Conservation (phyloP, 2,113 vertebrate species). For the Mola mola region DNA sequence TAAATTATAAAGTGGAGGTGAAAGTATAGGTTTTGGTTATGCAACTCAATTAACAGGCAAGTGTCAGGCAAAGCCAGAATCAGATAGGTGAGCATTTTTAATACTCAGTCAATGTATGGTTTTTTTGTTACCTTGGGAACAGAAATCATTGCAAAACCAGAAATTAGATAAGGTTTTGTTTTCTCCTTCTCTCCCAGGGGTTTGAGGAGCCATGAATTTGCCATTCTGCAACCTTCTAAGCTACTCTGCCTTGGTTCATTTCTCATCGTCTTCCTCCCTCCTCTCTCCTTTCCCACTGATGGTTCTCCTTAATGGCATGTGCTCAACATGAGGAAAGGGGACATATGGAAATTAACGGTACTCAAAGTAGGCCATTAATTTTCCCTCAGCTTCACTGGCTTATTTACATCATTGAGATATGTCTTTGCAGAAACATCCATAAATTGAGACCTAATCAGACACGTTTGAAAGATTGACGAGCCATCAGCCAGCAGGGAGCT, state of each 20-base stretch:
- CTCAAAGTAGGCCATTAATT: conserved; percentile 62
- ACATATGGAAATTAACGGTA: conserved; percentile 62
- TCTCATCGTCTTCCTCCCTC: not conserved
- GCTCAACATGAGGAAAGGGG: conserved; percentile 37
- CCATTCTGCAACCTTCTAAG: conserved; percentile 16
- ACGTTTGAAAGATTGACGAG: conserved; percentile 47
- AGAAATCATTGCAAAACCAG: too few species aligned
- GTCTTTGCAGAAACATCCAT: conserved; percentile 46
- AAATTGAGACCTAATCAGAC: conserved; percentile 50
- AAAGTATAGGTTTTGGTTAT: too few species aligned
- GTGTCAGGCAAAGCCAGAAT: too few species aligned
- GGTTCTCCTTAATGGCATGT: conserved; percentile 24
- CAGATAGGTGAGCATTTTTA: too few species aligned
- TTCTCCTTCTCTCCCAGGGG: conserved; percentile 3
- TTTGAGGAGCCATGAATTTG: conserved; percentile 30
- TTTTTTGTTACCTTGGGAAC: too few species aligned
- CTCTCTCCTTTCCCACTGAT: conserved; percentile 5
- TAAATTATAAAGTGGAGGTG: too few species aligned
- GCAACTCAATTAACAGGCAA: too few species aligned
- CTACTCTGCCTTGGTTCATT: conserved; percentile 17
- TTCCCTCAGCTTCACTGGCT: conserved; percentile 37
- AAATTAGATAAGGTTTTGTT: too few species aligned
- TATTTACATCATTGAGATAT: conserved; percentile 56
- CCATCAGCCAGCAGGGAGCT: conserved; percentile 37
- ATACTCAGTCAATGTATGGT: too few species aligned